A percentile compares a stretch with the other conserved stretches of the same genome.
Evolutionary conservation across 1,140 invertebrate genomes (phyloP).

Genomic region (Trypoxylus dichotomus): DNA sequence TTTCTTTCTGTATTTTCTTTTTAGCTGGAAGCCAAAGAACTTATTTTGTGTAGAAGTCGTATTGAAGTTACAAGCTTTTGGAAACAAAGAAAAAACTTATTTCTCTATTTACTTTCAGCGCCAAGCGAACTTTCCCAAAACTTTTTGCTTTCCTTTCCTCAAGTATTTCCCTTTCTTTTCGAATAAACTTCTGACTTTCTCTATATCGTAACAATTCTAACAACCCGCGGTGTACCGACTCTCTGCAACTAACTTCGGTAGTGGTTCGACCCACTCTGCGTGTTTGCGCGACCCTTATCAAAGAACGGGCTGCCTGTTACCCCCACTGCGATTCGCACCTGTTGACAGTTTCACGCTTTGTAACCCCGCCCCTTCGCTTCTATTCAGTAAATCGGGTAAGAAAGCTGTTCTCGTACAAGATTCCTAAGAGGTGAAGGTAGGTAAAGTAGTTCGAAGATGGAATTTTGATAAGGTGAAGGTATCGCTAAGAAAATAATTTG

Average conservation of each 20-base stretch:
- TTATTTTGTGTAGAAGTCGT: background rate
- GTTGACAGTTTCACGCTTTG: background rate
- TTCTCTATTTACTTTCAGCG: too few species aligned
- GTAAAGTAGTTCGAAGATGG: background rate
- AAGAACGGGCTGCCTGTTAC: background rate
- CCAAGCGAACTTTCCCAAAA: background rate
- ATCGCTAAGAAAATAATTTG: background rate
- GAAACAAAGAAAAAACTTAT: background rate
- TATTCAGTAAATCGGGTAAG: background rate
- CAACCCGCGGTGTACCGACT: background rate
- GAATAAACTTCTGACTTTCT: background rate
- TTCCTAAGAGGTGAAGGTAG: background rate
- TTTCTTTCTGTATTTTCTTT: too few species aligned
- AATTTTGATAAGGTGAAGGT: too few species aligned
- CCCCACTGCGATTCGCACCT: background rate
- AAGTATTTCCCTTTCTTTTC: background rate
- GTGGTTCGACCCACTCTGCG: background rate
- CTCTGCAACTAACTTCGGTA: background rate
- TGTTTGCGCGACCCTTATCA: background rate
- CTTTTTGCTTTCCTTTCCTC: background rate
- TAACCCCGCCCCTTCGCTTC: background rate
- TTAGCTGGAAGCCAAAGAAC: too few species aligned
- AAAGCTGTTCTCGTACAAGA: background rate
- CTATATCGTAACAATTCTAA: background rate
- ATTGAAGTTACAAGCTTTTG: too few species aligned